Conservation (phyloP, 1,140 invertebrate species). For the Lepidurus couesii region DNA sequence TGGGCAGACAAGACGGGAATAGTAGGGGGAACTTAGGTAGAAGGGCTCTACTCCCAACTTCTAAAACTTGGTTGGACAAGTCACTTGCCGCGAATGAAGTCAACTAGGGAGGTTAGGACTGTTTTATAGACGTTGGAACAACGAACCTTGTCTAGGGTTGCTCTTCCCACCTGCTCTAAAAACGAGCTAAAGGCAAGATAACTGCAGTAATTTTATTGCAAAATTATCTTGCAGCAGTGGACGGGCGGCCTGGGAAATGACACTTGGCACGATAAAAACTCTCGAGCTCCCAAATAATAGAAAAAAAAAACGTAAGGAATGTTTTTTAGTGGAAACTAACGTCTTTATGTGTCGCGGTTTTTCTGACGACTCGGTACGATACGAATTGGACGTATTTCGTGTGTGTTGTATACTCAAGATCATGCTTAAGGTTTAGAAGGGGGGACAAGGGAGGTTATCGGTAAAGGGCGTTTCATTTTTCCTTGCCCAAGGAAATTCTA, state of each 20-base stretch:
- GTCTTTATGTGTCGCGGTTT: no score
- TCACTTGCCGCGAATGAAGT: constrained; percentile 14
- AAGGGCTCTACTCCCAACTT: neutral
- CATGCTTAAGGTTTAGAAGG: no score
- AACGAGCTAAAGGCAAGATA: neutral
- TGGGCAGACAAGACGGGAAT: no score
- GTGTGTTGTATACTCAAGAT: no score
- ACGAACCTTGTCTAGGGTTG: neutral
- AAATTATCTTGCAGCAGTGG: neutral
- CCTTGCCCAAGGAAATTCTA: constrained; percentile 18
- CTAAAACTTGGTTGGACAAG: neutral
- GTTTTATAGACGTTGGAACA: neutral
- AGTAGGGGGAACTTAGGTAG: neutral
- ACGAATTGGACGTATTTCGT: no score
- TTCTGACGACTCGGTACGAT: no score
- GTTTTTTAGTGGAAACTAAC: no score
- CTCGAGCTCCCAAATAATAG: no score
- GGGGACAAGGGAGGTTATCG: neutral
- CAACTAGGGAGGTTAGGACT: neutral
- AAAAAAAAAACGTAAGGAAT: no score
- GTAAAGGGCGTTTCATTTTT: constrained; percentile 11
- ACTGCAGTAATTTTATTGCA: neutral
- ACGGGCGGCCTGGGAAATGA: neutral
- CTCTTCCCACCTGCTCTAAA: neutral
- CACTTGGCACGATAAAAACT: neutral